Conservation (phyloP, 2,797 vertebrate species). For the Falco biarmicus region DNA sequence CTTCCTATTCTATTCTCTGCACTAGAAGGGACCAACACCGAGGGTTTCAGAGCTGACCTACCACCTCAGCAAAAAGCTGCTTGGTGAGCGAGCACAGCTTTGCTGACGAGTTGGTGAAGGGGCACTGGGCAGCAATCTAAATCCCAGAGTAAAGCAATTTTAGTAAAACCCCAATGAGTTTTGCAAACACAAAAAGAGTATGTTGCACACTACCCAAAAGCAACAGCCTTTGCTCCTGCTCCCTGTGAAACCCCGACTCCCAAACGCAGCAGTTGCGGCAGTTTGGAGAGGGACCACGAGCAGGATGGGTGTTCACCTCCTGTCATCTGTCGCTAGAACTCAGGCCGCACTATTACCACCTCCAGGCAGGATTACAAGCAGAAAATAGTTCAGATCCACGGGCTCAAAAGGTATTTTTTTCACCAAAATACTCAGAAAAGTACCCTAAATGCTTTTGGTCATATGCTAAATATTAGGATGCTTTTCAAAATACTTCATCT, state of each 20-base stretch:
- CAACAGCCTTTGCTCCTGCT: background rate
- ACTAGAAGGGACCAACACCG: background rate
- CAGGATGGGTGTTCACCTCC: background rate
- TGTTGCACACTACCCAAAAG: background rate
- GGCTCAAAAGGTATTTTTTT: background rate
- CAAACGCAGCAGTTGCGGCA: accelerated
- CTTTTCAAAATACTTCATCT: background rate
- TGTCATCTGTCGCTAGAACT: background rate
- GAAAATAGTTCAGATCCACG: background rate
- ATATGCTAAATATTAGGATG: background rate
- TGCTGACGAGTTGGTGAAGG: background rate
- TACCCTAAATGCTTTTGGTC: background rate
- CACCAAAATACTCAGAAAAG: background rate
- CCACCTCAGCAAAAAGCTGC: background rate
- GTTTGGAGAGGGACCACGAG: background rate
- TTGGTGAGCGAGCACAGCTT: background rate
- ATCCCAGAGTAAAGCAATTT: background rate
- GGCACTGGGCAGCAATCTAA: background rate
- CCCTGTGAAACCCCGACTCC: background rate
- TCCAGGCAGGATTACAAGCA: background rate
- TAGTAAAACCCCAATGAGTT: background rate
- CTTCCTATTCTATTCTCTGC: background rate
- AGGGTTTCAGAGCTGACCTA: background rate
- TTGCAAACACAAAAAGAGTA: background rate
- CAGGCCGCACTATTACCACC: background rate